Evolutionary conservation across 2,113 vertebrate genomes (phyloP).

Genomic region (Nothobranchius kuhntae): DNA sequence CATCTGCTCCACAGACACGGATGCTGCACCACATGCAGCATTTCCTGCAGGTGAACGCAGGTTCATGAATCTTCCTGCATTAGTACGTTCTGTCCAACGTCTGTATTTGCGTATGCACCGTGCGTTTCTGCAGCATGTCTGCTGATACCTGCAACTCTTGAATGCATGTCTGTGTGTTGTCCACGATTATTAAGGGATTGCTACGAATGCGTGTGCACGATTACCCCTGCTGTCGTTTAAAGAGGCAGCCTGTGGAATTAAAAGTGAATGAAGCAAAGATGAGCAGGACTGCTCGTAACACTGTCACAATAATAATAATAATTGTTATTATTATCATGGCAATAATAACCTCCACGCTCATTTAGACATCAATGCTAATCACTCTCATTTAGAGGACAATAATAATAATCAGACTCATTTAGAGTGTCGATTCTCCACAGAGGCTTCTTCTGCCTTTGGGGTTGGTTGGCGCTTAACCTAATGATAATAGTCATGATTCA

Average conservation of each 20-base stretch:
- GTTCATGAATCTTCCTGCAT: not conserved
- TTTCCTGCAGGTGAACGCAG: constrained; percentile 32
- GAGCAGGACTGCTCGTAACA: constrained; percentile 55
- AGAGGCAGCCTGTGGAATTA: constrained; percentile 74
- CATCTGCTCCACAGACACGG: constrained; percentile 53
- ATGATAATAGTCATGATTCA: constrained; percentile 80
- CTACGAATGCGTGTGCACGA: not conserved
- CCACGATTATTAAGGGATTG: constrained; percentile 18
- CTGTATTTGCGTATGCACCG: not conserved
- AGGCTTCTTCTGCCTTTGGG: constrained; percentile 73
- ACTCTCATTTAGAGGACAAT: constrained; percentile 79
- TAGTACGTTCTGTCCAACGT: not conserved
- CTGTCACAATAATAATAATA: constrained; percentile 66
- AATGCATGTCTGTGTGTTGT: not conserved
- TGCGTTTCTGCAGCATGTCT: not conserved
- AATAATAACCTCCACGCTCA: constrained; percentile 74
- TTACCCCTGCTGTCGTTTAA: constrained; percentile 28
- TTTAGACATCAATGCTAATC: constrained; percentile 82
- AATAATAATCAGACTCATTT: constrained; percentile 80
- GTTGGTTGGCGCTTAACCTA: constrained; percentile 78
- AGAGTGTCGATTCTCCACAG: constrained; percentile 67
- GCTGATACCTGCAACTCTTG: not conserved
- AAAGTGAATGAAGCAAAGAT: constrained; percentile 72
- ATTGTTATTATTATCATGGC: constrained; percentile 58
- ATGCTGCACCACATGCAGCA: not conserved